Base-by-base conservation (phyloP, 2,888 invertebrate species). In the Rhagium mordax region DNA sequence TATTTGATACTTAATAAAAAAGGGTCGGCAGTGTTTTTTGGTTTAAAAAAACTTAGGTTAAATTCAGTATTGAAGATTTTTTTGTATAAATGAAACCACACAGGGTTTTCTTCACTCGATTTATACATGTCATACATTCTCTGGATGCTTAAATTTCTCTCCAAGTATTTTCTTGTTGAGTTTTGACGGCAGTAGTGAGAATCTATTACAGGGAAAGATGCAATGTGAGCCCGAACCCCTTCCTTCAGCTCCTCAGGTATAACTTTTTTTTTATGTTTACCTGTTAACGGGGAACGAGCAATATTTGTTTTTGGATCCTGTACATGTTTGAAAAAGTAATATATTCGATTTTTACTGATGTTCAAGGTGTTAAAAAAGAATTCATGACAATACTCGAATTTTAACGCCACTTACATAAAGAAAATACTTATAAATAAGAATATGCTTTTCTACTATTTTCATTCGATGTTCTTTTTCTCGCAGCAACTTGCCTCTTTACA, bases 41-140 rank as follows among this genome's bases (percentile, higher is more conserved):
- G 64, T 53, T 70, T 51, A 29, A 15, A 6, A 59, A 59, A 59
- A 29, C 2, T 2, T 5, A 47, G 3, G 3, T 47, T 47, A 47
- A 33, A 67, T n/a, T 67, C 67, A 18, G 55, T 57, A 57, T 67
- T 57, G 47, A 67, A 67, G 1, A 53, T 67, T 10, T 33, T 18
- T 47, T 33, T 27, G 8, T 67, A 67, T 6, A 67, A 13, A n/a
- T 67, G 67, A n/a, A 20, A 57, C 13, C n/a, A 3, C 24, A 24
- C 24, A 3, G 24, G 24, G 6, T 47, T 5, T 47, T 47, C 47
- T 8, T 47, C 33, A 33, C 33, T 33, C 33, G 33, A 33, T 33
- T 33, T 33, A 10, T 33, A 33, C 33, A 33, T n/a, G n/a, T n/a
- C n/a, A n/a, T 33, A 33, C 33, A 33, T 33, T 33, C 33, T 33